Base-by-base conservation (phyloP, 1,140 invertebrate genomes). In the Neodiprion lecontei region DNA sequence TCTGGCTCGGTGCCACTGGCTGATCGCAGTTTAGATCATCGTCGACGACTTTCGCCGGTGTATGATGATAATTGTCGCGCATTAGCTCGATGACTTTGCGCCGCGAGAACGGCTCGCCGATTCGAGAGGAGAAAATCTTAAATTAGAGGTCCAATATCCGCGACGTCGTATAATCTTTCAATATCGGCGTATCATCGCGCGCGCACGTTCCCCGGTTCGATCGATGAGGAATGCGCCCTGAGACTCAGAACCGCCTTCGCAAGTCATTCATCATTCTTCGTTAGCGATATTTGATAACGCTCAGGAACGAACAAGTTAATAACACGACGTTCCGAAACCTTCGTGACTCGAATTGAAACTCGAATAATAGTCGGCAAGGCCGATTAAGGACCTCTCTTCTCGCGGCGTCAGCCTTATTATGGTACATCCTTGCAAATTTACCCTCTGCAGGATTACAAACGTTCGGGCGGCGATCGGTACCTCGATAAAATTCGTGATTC, bases 91-190 rank as follows among this genome's bases (percentile, higher is more conserved):
- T 40, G 28, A 40, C 28, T 0, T 40, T 40, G 28, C 28, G 5
- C 28, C 1, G 1, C 28, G 28, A 40, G 28, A 40, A 5, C 2
- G 28, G 28, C 69, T 50, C 5, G 48, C 40, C 47, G 73, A 40
- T 69, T 69, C 69, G 47, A 74, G 10, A 8, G n/a, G 70, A 74
- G 53, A 50, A 73, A 53, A 53, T 53, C 61, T 73, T 47, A 66
- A 49, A 8, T 11, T 66, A 66, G 21, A 67, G 28, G 14, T n/a
- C 40, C 50, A 65, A 47, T 9, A 17, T 72, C 9, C 8, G 48
- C 67, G 28, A 14, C 9, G n/a, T 61, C 53, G 53, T 61, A 61
- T 61, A 61, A 61, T 61, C 53, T 61, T 61, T 61, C 53, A 61
- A 61, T 61, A 61, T 61, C 53, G 28, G 28, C 53, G 53, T 61